Conservation (phyloP, 2,888 invertebrate genomes). For the Drosophila suboccidentalis region DNA sequence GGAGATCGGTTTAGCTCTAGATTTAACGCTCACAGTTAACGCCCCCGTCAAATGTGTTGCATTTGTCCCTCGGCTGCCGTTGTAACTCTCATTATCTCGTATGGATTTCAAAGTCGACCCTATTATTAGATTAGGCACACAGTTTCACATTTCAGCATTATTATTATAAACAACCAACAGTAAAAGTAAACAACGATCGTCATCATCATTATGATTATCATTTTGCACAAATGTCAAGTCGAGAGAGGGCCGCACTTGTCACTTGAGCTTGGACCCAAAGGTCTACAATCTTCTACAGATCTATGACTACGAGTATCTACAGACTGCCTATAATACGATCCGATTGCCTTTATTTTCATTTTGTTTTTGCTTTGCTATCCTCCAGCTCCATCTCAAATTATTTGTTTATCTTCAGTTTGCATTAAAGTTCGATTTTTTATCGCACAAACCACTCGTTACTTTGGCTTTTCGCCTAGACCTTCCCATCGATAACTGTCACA, state of each 20-base stretch:
- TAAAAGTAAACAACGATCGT: slow-evolving; percentile 27
- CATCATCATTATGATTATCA: slow-evolving; percentile 28
- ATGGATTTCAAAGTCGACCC: slow-evolving; percentile 82
- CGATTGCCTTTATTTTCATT: background rate
- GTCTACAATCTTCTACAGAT: slow-evolving; percentile 49
- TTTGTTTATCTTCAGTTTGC: slow-evolving; percentile 71
- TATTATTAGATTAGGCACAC: slow-evolving; percentile 78
- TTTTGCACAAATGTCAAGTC: slow-evolving; percentile 34
- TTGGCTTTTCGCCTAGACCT: slow-evolving; percentile 51
- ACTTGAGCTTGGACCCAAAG: slow-evolving; percentile 74
- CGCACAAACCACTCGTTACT: slow-evolving; percentile 67
- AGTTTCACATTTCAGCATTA: slow-evolving; percentile 77
- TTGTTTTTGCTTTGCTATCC: slow-evolving; percentile 4
- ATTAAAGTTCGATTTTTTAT: slow-evolving; percentile 80
- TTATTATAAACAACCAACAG: slow-evolving; percentile 39
- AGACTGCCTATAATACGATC: slow-evolving; percentile 3
- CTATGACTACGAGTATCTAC: background rate
- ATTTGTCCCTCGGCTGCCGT: slow-evolving; percentile 43
- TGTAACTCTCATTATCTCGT: slow-evolving; percentile 28
- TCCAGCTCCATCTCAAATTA: slow-evolving; percentile 47
- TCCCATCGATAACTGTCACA: slow-evolving; percentile 78
- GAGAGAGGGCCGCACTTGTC: slow-evolving; percentile 67
- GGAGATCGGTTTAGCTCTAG: slow-evolving; percentile 71
- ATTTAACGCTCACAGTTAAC: slow-evolving; percentile 68
- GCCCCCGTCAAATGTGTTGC: slow-evolving; percentile 62